Evolutionary conservation across 2,797 vertebrate genomes (phyloP).

Genomic region (Malurus leucopterus): DNA sequence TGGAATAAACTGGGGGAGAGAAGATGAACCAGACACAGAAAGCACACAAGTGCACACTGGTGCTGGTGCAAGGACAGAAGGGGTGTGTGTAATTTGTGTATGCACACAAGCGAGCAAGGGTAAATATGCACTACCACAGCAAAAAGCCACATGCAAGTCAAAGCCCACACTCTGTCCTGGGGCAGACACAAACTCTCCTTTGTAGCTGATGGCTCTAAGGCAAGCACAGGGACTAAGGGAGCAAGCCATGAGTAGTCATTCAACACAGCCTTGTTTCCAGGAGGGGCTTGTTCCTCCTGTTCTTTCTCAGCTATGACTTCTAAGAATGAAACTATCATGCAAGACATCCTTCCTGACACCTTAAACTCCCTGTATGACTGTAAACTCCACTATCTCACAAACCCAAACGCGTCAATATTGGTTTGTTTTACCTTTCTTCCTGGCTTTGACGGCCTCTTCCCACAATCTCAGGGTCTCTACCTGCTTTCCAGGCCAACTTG

Average conservation of each 20-base stretch:
- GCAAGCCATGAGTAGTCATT: neutral
- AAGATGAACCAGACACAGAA: neutral
- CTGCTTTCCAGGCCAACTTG: constrained; percentile 79
- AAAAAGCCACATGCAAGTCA: constrained; percentile 11
- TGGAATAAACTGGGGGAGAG: neutral
- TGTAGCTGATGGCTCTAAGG: neutral
- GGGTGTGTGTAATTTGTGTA: neutral
- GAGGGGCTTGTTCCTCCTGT: neutral
- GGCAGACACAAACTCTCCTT: constrained; percentile 15
- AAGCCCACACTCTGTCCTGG: neutral
- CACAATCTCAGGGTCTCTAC: constrained; percentile 79
- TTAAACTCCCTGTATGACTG: neutral
- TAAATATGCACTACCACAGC: neutral
- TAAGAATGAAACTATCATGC: neutral
- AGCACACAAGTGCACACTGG: neutral
- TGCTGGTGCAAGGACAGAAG: neutral
- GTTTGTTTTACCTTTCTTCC: constrained; percentile 77
- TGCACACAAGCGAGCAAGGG: neutral
- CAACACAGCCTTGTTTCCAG: neutral
- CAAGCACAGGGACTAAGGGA: neutral
- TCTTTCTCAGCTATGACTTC: neutral
- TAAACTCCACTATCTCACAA: neutral
- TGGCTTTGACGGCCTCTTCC: constrained; percentile 80
- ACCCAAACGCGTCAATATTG: fast-evolving
- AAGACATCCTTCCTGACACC: neutral